phyloP scores from a whole-genome alignment of 1,140 invertebrate genomes.

The Stenopsyche tienmushanensis region DNA sequence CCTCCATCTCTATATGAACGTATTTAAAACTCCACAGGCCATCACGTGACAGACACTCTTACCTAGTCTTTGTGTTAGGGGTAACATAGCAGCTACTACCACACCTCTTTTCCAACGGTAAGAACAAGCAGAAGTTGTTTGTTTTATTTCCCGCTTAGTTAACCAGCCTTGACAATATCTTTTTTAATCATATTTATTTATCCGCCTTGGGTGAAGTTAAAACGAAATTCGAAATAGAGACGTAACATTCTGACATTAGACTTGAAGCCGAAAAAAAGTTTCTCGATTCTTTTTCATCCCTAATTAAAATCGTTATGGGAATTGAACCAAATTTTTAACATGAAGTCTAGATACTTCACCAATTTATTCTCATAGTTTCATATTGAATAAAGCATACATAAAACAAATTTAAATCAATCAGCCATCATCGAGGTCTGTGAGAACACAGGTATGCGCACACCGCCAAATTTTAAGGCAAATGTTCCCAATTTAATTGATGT shows the following conservation, averaged over 20 bases:
- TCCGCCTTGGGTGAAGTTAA: background rate
- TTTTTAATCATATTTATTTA: slow-evolving; percentile 1
- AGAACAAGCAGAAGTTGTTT: background rate
- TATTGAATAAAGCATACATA: no score
- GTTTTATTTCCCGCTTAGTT: background rate
- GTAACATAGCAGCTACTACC: no score
- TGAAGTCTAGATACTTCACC: no score
- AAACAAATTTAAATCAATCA: no score
- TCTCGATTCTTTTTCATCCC: background rate
- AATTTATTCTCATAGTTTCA: no score
- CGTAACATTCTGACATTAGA: background rate
- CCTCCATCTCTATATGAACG: no score
- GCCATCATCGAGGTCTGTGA: no score
- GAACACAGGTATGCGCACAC: no score
- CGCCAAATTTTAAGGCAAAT: no score
- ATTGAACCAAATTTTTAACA: no score
- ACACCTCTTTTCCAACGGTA: background rate
- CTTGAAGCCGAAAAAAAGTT: background rate
- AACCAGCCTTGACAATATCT: background rate
- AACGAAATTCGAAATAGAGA: background rate
- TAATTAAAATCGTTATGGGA: no score
- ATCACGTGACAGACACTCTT: slow-evolving; percentile 10
- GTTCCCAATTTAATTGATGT: no score
- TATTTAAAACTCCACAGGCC: background rate
- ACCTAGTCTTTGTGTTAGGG: background rate